These are phyloP conservation scores for Brachionus paranguensis DNA, from an alignment of 1,140 invertebrate species.

Conservation along the genomic window DNA sequence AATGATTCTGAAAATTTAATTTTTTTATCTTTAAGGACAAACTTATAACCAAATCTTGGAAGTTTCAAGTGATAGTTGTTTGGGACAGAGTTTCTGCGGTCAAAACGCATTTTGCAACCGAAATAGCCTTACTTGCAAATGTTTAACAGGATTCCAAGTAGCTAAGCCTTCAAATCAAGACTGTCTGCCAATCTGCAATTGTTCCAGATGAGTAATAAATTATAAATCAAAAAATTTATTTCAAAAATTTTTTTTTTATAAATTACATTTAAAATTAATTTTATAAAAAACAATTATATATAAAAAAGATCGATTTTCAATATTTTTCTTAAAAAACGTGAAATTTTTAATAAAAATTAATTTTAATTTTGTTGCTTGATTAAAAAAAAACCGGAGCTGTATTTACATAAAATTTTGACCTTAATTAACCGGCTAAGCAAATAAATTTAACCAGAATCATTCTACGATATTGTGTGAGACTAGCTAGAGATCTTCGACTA, in stretches of 20 bases:
- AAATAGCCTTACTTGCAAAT: neutral
- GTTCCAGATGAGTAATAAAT: neutral
- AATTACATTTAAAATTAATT: neutral
- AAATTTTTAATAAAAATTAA: neutral
- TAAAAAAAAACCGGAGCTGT: neutral
- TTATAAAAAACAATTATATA: neutral
- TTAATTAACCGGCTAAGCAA: neutral
- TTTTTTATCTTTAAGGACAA: neutral
- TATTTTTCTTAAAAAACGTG: neutral
- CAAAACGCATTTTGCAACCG: neutral
- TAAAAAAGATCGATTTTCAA: neutral
- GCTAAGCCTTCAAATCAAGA: neutral
- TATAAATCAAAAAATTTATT: neutral
- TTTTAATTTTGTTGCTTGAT: neutral
- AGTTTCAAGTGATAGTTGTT: neutral
- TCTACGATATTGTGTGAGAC: neutral
- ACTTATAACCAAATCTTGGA: neutral
- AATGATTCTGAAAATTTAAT: neutral
- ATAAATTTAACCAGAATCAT: neutral
- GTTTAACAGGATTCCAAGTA: slow-evolving; percentile 1
- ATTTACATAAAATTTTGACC: neutral
- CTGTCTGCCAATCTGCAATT: neutral
- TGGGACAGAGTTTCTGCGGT: slow-evolving; percentile 10
- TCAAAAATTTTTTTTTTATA: neutral
- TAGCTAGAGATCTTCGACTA: neutral